Evolutionary conservation across 2,888 invertebrate species (phyloP), one percentile per base, ranked within the genome.

Genomic region (Gibbula magus): DNA sequence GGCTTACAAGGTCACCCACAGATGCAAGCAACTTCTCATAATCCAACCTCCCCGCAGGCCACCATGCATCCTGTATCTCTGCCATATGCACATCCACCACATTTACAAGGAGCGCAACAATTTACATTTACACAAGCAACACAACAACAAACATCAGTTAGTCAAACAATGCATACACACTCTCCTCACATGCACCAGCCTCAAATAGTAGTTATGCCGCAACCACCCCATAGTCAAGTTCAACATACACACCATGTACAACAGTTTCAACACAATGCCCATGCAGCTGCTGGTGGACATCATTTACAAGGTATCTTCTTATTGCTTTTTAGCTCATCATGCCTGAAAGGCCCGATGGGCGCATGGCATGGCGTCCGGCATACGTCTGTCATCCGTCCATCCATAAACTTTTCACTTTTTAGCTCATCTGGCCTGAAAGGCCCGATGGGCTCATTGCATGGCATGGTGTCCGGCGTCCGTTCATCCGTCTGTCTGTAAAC

Each of bases 21-120:
- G 20, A 79, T 88, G 77, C 88, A 88, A 74, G 85, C 87, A 7
- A 87, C 88, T 78, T 88, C 89, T 18, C 89, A 88, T 74, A 89
- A 87, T 73, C 88, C 86, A 29, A 85, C 89, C 35, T 88, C 88
- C 20, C 85, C 85, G 52, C 86, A 84, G 79, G 74, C 45, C 5
- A 51, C 45, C 3, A 81, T 86, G 75, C 85, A 85, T 73, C 81
- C 81, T 51, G 78, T 79, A 39, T 79, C 86, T 2, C 76, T 83
- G 77, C 82, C 83, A 52, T 86, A 85, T 76, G 75, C 79, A 20
- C 75, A 79, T 20, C 79, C 79, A 52, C 75, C 80, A 51, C 83
- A 81, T 54, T 76, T 80, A 51, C 79, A 78, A 54, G 76, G 66
- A 75, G 75, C 76, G n/a, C 70, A 56, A 20, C 83, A 82, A 74